Evolutionary conservation across 2,113 vertebrate species (phyloP), one percentile per base, ranked within the genome.

Genomic region (Odontophorus gujanensis): DNA sequence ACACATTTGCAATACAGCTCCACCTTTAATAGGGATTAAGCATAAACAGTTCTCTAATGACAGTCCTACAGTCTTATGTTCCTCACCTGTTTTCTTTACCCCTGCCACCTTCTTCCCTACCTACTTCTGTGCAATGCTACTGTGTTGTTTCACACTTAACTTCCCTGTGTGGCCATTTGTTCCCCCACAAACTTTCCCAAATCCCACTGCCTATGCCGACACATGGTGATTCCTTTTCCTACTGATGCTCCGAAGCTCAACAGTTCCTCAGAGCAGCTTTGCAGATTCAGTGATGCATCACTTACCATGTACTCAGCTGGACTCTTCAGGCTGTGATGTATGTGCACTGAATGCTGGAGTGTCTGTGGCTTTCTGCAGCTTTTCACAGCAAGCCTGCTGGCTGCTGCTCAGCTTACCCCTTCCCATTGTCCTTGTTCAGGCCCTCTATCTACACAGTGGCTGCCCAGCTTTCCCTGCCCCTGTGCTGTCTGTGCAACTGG

Each of bases 251-350:
- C 24, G 26, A 67, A 75, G 6, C 5, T n/a, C 38, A 67, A 26
- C 24, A 38, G 1, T 47, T 72, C 47, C 7, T 43, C n/a, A 47
- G 8, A 92, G 20, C 58, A 74, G 55, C 59, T 73, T 59, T 1
- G 5, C 45, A 19, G 12, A 0, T 0, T 63, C 58, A 40, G 20
- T 1, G 15, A 12, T 51, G 30, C 26, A 26, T 63, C 0, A 1
- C 28, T 13, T 2, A 2, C 34, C 19, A 0, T 0, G 19, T 32
- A 47, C 19, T 38, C 59, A 25, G 32, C 57, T 78, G 89, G 32
- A 24, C 20, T 76, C 1, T 0, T 47, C 34, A n/a, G 42, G 51
- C 75, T 51, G 24, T 30, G 26, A 0, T 5, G 11, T 19, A 15
- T 11, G 47, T 25, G 42, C 21, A 25, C 0, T 4, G 72, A 59